These are phyloP conservation scores for Cryptus armator DNA, from an alignment of 2,888 invertebrate genomes.

Conservation along the genomic window DNA sequence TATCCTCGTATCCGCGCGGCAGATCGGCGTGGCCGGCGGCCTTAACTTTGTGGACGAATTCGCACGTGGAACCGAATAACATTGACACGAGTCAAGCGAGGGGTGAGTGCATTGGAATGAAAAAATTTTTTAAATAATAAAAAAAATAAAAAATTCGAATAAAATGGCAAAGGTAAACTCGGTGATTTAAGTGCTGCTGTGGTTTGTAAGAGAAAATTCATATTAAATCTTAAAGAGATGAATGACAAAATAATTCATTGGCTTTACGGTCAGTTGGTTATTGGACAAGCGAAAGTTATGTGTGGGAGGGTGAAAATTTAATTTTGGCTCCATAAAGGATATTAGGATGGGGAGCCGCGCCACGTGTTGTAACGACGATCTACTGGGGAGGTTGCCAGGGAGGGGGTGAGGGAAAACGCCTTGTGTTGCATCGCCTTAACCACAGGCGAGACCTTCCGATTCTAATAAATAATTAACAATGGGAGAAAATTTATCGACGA, in stretches of 20 bases:
- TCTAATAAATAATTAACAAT: slow-evolving; percentile 60
- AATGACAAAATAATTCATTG: slow-evolving; percentile 34
- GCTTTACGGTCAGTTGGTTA: not conserved
- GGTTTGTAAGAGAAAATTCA: not conserved
- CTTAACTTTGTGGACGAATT: slow-evolving; percentile 46
- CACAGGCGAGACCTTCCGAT: slow-evolving; percentile 3
- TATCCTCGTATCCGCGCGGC: slow-evolving; percentile 18
- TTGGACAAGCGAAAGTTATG: not conserved
- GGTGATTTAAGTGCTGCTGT: not conserved
- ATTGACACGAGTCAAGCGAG: slow-evolving; percentile 36
- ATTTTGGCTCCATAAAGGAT: slow-evolving; percentile 57
- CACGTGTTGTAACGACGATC: not conserved
- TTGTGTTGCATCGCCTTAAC: not conserved
- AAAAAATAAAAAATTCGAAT: not conserved
- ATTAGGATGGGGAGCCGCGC: slow-evolving; percentile 39
- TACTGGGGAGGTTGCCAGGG: not conserved
- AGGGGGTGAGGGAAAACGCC: not conserved
- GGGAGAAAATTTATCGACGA: slow-evolving; percentile 49
- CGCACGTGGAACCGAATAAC: slow-evolving; percentile 25
- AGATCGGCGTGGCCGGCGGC: slow-evolving; percentile 52
- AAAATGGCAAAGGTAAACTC: not conserved
- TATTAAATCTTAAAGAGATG: not conserved
- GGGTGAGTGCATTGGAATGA: slow-evolving; percentile 45
- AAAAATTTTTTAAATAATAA: not conserved
- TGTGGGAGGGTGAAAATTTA: slow-evolving; percentile 59